Evolutionary conservation across 2,888 invertebrate species (phyloP).

Genomic region (Oligia latruncula): DNA sequence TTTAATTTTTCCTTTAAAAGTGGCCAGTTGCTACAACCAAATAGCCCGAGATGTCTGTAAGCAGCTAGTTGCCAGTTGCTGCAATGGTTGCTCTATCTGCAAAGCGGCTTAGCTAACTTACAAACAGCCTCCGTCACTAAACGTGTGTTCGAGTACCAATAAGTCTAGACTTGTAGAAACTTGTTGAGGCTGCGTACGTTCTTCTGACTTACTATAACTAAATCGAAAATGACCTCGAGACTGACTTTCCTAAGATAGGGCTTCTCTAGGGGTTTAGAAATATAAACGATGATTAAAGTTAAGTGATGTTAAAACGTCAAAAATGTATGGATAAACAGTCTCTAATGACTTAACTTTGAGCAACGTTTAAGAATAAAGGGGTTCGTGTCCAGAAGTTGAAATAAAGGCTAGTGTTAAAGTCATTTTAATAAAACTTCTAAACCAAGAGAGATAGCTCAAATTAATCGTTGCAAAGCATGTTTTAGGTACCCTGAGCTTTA

Average conservation of each 20-base stretch:
- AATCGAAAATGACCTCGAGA: conserved; percentile 17
- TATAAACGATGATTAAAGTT: no score
- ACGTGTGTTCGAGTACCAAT: conserved; percentile 23
- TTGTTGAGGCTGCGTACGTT: conserved; percentile 37
- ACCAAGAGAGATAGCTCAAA: conserved; percentile 10
- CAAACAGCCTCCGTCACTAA: conserved; percentile 13
- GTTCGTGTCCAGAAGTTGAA: background rate
- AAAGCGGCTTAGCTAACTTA: background rate
- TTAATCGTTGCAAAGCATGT: background rate
- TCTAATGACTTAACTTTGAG: no score
- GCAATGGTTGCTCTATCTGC: no score
- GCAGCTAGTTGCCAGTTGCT: no score
- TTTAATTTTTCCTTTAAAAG: no score
- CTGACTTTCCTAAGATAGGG: background rate
- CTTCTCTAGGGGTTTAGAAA: background rate
- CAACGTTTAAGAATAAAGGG: no score
- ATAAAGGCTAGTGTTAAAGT: background rate
- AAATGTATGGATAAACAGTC: no score
- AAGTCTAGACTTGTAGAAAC: conserved; percentile 50
- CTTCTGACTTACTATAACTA: conserved; percentile 12
- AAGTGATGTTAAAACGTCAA: no score
- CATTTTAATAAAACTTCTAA: background rate
- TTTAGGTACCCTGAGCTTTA: conserved; percentile 12
- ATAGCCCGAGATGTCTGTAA: no score
- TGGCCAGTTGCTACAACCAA: no score